These are phyloP conservation scores for Psix sp. DNA, from an alignment of 1,140 invertebrate genomes.

Conservation along the genomic window DNA sequence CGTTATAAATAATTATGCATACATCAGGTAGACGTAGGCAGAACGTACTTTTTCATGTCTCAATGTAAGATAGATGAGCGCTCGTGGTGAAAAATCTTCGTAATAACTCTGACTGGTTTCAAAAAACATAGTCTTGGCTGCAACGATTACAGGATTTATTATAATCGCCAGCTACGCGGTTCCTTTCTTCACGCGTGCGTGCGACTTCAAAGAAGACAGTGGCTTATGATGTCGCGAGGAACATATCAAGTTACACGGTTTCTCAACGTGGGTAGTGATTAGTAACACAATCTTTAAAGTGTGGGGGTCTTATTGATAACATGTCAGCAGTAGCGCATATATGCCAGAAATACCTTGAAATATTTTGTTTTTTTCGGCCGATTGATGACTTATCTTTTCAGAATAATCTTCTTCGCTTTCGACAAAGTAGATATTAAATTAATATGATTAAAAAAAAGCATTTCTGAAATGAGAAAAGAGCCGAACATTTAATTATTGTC, in stretches of 20 bases:
- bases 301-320: slow-evolving; percentile 47
- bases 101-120: slow-evolving; percentile 38
- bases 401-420: too few relatives aligned
- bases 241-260: slow-evolving; percentile 30
- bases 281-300: slow-evolving; percentile 43
- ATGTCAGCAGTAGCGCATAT: slow-evolving; percentile 8
- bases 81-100: slow-evolving; percentile 25
- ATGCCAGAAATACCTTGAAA: too few relatives aligned
- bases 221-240: slow-evolving; percentile 23
- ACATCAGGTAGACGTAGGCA: slow-evolving; percentile 20
- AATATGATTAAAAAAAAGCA: too few relatives aligned
- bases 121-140: too few relatives aligned
- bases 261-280: slow-evolving; percentile 45
- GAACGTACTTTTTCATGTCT: slow-evolving; percentile 23
- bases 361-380: too few relatives aligned
- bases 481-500: too few relatives aligned
- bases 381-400: too few relatives aligned
- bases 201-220: slow-evolving; percentile 44
- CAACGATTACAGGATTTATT: slow-evolving; percentile 46
- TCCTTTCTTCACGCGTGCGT: slow-evolving; percentile 44
- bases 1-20: slow-evolving; percentile 35
- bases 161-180: slow-evolving; percentile 34
- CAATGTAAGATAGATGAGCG: slow-evolving; percentile 30
- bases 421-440: too few relatives aligned
- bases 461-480: too few relatives aligned